phyloP scores from a whole-genome alignment of 1,140 invertebrate genomes.

The Aleiodes sp. region DNA sequence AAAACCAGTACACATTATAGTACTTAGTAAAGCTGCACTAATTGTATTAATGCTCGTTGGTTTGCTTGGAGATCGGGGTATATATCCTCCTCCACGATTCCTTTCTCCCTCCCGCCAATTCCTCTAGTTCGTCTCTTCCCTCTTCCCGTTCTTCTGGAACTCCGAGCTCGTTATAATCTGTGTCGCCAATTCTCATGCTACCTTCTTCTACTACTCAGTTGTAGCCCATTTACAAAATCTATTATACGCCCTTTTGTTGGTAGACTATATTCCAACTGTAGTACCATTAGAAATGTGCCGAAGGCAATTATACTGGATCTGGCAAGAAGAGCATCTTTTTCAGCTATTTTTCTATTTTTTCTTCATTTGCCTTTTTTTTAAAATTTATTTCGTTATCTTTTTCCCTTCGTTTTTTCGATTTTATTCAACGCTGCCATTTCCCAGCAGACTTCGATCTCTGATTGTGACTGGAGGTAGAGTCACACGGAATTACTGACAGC shows the following conservation, averaged over 20 bases:
- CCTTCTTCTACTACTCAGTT: conserved; percentile 39
- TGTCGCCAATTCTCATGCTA: conserved; percentile 24
- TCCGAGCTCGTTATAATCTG: conserved; percentile 48
- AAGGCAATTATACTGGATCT: conserved; percentile 33
- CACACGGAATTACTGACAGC: conserved; percentile 22
- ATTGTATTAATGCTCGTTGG: conserved; percentile 64
- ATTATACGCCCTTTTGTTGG: conserved; percentile 45
- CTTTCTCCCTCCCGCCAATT: not conserved
- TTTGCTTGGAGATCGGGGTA: conserved; percentile 51
- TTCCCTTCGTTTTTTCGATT: conserved; percentile 4
- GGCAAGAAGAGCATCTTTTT: conserved; percentile 18
- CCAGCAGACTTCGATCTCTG: conserved; percentile 30
- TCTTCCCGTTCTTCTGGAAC: not conserved
- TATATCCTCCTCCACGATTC: conserved; percentile 26
- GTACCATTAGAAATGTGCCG: conserved; percentile 24
- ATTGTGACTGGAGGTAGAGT: conserved; percentile 27
- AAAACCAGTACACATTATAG: conserved; percentile 46
- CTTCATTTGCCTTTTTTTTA: not conserved
- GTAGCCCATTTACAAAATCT: conserved; percentile 46
- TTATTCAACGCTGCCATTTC: conserved; percentile 10
- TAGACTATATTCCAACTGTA: not conserved
- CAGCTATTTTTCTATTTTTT: not conserved
- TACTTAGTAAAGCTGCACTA: conserved; percentile 61
- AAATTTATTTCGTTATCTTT: not conserved
- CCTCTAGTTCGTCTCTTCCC: not conserved